Base-by-base conservation (phyloP, 2,888 invertebrate genomes). In the Sinodicranocentrus sp. region DNA sequence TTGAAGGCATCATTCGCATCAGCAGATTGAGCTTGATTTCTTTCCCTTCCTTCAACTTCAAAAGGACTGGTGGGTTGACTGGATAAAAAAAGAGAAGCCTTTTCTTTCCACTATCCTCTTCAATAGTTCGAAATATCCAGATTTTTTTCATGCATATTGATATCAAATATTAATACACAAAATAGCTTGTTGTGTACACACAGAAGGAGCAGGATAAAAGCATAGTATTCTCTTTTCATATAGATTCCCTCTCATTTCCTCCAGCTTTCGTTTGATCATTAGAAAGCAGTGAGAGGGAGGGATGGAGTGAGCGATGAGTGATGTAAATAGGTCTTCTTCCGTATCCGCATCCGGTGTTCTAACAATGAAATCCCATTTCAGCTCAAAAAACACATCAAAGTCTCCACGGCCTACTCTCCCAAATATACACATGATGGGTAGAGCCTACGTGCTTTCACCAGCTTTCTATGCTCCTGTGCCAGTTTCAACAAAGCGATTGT, bases 1-100 rank as follows among this genome's bases (percentile, higher is more conserved):
- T 68, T 68, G 26, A 15, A 77, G 68, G 67, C 68, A 77, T 77
- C 44, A 25, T 76, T 68, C 67, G 68, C 68, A 68, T 77, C 68
- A 77, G n/a, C 21, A 28, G 57, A 77, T 77, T 26, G 33, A 68
- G 77, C 44, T 43, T 68, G 67, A 77, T 77, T 68, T 67, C 48
- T 48, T n/a, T 48, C 39, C 13, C 25, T 70, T n/a, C 44, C 44
- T 48, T 3, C 6, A 33, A 76, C 63, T 52, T 63, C 73, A 33
- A 75, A 52, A 48, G 52, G 48, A 23, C 67, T 67, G 23, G 44
- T 19, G 52, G 52, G 33, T 52, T 54, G 23, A 39, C 13, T 33
- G 39, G 39, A 65, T 65, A 43, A 67, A 8, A 44, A 67, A 10
- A 44, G 17, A 67, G 23, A 25, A 25, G 23, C 54, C 59, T 25